Evolutionary conservation across 1,140 invertebrate genomes (phyloP).

Genomic region (Heliconius nattereri): DNA sequence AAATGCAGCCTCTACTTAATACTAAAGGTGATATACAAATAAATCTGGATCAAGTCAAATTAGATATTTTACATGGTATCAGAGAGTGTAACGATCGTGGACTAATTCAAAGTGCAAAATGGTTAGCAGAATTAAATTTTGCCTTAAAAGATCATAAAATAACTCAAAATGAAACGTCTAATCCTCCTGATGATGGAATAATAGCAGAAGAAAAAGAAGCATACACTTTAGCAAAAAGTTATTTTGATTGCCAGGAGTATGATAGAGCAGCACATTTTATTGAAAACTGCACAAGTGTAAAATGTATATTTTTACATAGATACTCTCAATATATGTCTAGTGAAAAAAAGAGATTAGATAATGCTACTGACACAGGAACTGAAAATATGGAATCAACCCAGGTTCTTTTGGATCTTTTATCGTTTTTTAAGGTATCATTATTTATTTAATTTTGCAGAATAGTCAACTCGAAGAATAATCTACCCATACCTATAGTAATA

Average conservation of each 20-base stretch:
- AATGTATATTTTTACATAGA: slow-evolving; percentile 88
- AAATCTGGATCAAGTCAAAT: slow-evolving; percentile 84
- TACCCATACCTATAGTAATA: too few species aligned
- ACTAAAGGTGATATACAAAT: slow-evolving; percentile 76
- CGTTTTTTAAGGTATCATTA: slow-evolving; percentile 71
- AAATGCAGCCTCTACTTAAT: slow-evolving; percentile 60
- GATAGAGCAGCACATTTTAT: slow-evolving; percentile 93
- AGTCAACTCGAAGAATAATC: too few species aligned
- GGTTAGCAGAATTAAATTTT: slow-evolving; percentile 92
- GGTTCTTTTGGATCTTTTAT: slow-evolving; percentile 70
- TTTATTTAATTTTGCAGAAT: neutral
- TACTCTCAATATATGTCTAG: slow-evolving; percentile 94
- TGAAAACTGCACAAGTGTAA: slow-evolving; percentile 85
- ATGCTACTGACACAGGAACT: slow-evolving; percentile 87
- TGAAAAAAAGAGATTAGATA: slow-evolving; percentile 93
- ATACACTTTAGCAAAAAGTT: slow-evolving; percentile 92
- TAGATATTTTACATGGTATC: slow-evolving; percentile 85
- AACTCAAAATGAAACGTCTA: slow-evolving; percentile 62
- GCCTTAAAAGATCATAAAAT: slow-evolving; percentile 86
- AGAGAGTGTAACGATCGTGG: slow-evolving; percentile 87
- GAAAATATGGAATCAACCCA: slow-evolving; percentile 74
- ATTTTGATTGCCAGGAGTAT: slow-evolving; percentile 96
- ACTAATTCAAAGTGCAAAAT: slow-evolving; percentile 88
- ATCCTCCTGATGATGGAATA: slow-evolving; percentile 67
- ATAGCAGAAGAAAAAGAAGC: slow-evolving; percentile 84